Base-by-base conservation (phyloP, 2,797 vertebrate genomes). In the Eospalax fontanierii region DNA sequence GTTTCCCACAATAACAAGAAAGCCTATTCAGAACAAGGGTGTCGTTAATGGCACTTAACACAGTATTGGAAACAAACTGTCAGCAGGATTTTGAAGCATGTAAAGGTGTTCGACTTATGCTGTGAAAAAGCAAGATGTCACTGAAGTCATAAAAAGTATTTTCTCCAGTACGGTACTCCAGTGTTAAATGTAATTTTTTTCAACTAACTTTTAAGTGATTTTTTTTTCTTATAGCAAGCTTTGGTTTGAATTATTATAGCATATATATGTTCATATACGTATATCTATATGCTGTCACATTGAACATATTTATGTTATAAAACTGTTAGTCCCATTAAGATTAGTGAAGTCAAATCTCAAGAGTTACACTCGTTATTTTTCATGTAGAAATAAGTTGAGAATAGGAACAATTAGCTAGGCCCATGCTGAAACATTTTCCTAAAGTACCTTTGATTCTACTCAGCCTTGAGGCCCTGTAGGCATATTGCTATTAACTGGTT, bases 111-210 rank as follows among this genome's bases (percentile, higher is more conserved):
- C 75, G 75, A 87, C 30, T 40, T 82, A 87, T 65, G 59, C 86
- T 90, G 76, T 91, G 93, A 86, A 92, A 91, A 94, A 94, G 70
- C 84, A 68, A 68, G 28, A 14, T 96, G 92, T 95, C 92, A 74
- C 43, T 89, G 96, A 97, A 78, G 73, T 95, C 97, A 93, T 96
- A 94, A 97, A 95, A 97, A 46, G 93, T 90, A 94, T 94, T 93
- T 91, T 93, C 95, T 96, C 63, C 59, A 86, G 91, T 98, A 66
- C 40, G 70, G 97, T 97, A 97, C 94, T 98, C 35, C 86, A 96
- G 88, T 95, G 92, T 96, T 97, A 95, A 93, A 87, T 93, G 66
- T 97, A 97, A 83, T 89, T 61, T 94, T 89, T 96, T 96, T 82
- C 84, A 93, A 93, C 94, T 93, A 70, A 86, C 91, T 68, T 92